Percentiles rank a stretch among this genome's conserved stretches.
Evolutionary conservation across 2,888 invertebrate species (phyloP).

Genomic region (Sepiola atlantica): DNA sequence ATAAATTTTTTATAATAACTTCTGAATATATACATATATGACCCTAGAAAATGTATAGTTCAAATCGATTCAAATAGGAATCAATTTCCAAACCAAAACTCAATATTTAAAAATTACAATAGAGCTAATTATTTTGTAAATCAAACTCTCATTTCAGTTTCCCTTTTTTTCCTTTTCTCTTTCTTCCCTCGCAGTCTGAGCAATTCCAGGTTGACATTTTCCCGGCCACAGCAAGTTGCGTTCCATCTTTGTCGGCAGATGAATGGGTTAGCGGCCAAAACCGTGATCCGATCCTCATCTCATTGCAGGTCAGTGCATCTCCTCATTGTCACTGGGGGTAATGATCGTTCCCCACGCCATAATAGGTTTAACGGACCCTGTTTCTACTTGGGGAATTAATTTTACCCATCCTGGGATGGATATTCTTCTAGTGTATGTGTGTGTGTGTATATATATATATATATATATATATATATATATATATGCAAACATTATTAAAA

Average conservation of each 20-base stretch:
- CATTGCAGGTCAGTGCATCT: slow-evolving; percentile 82
- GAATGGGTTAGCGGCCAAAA: slow-evolving; percentile 90
- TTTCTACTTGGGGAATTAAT: too few relatives aligned
- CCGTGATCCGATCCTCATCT: slow-evolving; percentile 92
- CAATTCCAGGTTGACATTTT: slow-evolving; percentile 97
- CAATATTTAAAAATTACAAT: background rate
- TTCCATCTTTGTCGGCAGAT: slow-evolving; percentile 90
- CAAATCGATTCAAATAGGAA: background rate
- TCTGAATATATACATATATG: too few relatives aligned
- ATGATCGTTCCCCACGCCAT: too few relatives aligned
- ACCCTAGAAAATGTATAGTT: background rate
- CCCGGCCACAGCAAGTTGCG: slow-evolving; percentile 94
- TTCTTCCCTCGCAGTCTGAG: slow-evolving; percentile 81
- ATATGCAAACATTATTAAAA: too few relatives aligned
- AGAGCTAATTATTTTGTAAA: background rate
- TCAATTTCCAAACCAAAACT: background rate
- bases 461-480: too few relatives aligned
- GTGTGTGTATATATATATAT: too few relatives aligned
- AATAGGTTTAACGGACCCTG: too few relatives aligned
- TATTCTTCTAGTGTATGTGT: too few relatives aligned
- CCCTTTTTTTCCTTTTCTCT: background rate
- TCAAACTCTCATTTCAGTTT: background rate
- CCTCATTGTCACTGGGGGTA: too few relatives aligned
- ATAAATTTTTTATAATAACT: too few relatives aligned
- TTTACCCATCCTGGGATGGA: too few relatives aligned